Evolutionary conservation across 2,888 invertebrate genomes (phyloP).

Genomic region (Lymantria monacha): DNA sequence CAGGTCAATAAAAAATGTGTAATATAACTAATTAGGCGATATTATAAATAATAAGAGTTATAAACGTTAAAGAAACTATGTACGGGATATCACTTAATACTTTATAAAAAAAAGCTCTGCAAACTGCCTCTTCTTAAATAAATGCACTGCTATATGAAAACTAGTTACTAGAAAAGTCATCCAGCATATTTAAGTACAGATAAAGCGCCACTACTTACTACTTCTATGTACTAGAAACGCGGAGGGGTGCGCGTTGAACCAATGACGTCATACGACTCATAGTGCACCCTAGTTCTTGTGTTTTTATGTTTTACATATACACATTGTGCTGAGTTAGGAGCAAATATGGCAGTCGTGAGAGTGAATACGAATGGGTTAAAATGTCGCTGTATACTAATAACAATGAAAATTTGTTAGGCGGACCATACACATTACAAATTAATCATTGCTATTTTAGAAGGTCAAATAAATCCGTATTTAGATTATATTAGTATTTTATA

Average conservation of each 20-base stretch:
- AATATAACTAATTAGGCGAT: too few species aligned
- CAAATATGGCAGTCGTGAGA: slow-evolving; percentile 49
- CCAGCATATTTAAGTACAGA: slow-evolving; percentile 16
- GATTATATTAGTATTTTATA: too few species aligned
- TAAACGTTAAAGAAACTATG: too few species aligned
- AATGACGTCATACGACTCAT: slow-evolving; percentile 66
- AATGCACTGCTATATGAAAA: background rate
- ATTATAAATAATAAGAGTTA: too few species aligned
- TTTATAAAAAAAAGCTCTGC: background rate
- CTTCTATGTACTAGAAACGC: slow-evolving; percentile 19
- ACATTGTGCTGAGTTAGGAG: slow-evolving; percentile 27
- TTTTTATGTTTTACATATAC: slow-evolving; percentile 34
- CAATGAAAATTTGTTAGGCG: slow-evolving; percentile 25
- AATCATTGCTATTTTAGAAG: too few species aligned
- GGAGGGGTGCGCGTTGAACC: slow-evolving; percentile 68
- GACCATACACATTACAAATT: background rate
- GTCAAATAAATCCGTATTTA: too few species aligned
- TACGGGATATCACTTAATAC: too few species aligned
- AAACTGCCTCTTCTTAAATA: background rate
- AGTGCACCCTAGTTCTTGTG: slow-evolving; percentile 39
- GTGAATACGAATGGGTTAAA: slow-evolving; percentile 45
- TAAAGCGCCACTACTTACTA: slow-evolving; percentile 28
- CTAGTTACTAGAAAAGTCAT: slow-evolving; percentile 8
- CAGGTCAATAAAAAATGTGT: too few species aligned
- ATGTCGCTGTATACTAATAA: slow-evolving; percentile 32